Percentiles rank a stretch among this genome's conserved stretches.
Conservation (phyloP, 2,888 invertebrate species). For the Conistra vaccinii region DNA sequence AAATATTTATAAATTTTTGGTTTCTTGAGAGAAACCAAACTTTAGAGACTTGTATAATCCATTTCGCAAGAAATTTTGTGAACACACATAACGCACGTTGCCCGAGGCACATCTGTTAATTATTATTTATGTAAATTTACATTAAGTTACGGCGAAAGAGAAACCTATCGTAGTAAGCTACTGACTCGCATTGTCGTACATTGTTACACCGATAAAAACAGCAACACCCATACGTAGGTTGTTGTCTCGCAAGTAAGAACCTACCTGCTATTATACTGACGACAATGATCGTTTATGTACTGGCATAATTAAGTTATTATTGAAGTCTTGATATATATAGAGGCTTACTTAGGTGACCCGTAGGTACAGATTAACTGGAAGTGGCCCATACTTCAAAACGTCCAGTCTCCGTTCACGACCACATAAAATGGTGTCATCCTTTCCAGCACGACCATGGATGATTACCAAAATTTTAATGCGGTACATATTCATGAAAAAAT, state of each 20-base stretch:
- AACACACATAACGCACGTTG: conserved; percentile 59
- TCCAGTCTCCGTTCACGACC: background rate
- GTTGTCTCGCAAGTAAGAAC: background rate
- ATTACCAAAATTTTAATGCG: too few relatives aligned
- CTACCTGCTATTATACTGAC: background rate
- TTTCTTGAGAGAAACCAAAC: conserved; percentile 17
- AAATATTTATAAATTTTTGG: conserved; percentile 15
- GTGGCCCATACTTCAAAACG: too few relatives aligned
- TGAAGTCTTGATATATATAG: background rate
- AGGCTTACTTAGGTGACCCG: background rate
- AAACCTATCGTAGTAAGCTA: conserved; percentile 54
- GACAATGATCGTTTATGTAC: background rate
- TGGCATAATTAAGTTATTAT: background rate
- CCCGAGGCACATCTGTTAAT: conserved; percentile 67
- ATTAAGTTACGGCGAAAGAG: conserved; percentile 64
- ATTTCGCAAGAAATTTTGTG: conserved; percentile 72
- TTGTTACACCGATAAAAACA: conserved; percentile 10
- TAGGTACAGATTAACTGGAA: background rate
- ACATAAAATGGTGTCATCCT: too few relatives aligned
- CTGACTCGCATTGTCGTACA: conserved; percentile 10
- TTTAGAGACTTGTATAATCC: conserved; percentile 64
- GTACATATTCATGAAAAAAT: too few relatives aligned
- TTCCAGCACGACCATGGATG: too few relatives aligned
- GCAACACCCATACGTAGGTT: background rate
- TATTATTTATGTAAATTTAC: conserved; percentile 75